Evolutionary conservation across 1,140 invertebrate genomes (phyloP).

Genomic region (Hypsibius dujardini): DNA sequence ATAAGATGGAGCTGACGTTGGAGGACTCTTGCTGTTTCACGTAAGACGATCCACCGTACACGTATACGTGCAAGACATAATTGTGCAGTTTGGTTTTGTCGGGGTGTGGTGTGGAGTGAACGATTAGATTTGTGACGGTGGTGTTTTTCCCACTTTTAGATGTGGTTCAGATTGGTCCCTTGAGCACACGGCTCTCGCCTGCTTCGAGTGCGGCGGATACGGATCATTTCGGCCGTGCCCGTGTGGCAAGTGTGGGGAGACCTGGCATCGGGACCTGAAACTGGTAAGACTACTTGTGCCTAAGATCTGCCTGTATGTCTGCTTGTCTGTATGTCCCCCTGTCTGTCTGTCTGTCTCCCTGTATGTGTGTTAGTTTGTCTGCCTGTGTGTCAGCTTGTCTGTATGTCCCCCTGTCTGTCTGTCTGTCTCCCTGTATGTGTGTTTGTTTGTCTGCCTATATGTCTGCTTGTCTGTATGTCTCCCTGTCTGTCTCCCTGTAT

Average conservation of each 20-base stretch:
- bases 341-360: no score
- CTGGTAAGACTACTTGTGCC: constrained; percentile 39
- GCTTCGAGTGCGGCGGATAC: constrained; percentile 62
- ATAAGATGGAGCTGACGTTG: background rate
- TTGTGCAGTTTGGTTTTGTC: no score
- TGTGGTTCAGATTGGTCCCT: constrained; percentile 65
- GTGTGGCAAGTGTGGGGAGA: constrained; percentile 49
- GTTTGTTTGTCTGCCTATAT: no score
- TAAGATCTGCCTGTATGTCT: no score
- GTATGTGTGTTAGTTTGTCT: no score
- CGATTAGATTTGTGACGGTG: background rate
- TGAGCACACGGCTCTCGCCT: constrained; percentile 57
- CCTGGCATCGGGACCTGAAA: constrained; percentile 57
- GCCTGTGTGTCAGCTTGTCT: no score
- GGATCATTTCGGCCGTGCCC: constrained; percentile 55
- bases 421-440: no score
- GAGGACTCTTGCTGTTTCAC: background rate
- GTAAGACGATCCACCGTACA: background rate
- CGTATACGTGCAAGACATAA: no score
- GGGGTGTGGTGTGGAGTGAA: background rate
- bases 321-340: no score
- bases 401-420: no score
- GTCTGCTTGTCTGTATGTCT: no score
- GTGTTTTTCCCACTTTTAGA: constrained; percentile 31
- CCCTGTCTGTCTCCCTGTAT: no score